A percentile compares a stretch with the other conserved stretches of the same genome.
Evolutionary conservation across 2,113 vertebrate species (phyloP).

Genomic region (Atrichornis clamosus): DNA sequence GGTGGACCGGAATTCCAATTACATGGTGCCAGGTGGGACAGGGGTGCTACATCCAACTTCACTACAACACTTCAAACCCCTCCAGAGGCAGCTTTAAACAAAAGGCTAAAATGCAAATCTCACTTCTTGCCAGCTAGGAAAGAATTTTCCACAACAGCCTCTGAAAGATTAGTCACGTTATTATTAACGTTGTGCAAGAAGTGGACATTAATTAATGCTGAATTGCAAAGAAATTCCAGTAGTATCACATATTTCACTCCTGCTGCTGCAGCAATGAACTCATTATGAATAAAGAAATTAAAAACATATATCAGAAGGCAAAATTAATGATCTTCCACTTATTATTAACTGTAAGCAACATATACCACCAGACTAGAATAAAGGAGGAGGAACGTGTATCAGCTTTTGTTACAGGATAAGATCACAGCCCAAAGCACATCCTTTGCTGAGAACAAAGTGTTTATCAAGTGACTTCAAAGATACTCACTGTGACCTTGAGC

Average conservation of each 20-base stretch:
- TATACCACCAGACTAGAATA: not conserved
- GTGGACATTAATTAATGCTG: conserved; percentile 56
- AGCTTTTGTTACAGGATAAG: not conserved
- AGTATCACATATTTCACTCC: conserved; percentile 41
- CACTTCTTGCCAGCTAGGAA: not conserved
- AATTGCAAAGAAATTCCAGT: conserved; percentile 42
- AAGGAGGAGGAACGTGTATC: not conserved
- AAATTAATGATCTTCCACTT: conserved; percentile 19
- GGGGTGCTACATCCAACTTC: not conserved
- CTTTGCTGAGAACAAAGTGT: not conserved
- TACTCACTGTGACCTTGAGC: not conserved
- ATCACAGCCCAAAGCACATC: conserved; percentile 14
- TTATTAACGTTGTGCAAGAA: not conserved
- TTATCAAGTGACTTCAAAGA: conserved; percentile 18
- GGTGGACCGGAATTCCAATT: not conserved
- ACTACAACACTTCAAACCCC: not conserved
- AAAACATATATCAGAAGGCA: conserved; percentile 51
- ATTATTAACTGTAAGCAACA: not conserved
- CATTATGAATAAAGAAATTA: conserved; percentile 52
- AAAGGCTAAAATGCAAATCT: conserved; percentile 16
- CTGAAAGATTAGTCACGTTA: not conserved
- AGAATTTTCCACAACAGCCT: not conserved
- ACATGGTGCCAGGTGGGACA: not conserved
- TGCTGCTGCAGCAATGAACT: conserved; percentile 8
- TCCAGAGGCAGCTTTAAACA: not conserved